Evolutionary conservation across 2,113 vertebrate species (phyloP).

Genomic region (Rhodinocichla rosea): DNA sequence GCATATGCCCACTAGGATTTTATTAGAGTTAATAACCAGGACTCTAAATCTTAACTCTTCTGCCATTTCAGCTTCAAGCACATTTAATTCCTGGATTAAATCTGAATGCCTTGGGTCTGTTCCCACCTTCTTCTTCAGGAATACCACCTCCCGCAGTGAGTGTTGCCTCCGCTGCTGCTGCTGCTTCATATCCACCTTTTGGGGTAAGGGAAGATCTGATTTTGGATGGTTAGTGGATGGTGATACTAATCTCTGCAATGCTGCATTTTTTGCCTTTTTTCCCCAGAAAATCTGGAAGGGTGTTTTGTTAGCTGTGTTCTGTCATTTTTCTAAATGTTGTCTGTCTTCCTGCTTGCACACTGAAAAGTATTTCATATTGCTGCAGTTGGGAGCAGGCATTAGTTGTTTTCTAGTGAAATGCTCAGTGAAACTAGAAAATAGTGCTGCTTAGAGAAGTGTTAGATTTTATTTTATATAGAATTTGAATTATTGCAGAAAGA

Average conservation of each 20-base stretch:
- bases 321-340: background rate
- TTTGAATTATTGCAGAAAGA: background rate
- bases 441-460: background rate
- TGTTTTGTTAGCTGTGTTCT: background rate
- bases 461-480: background rate
- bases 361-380: background rate
- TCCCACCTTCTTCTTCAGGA: conserved; percentile 87
- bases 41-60: conserved; percentile 40
- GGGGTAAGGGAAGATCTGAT: conserved; percentile 80
- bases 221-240: background rate
- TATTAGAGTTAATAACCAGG: background rate
- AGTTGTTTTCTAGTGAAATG: background rate
- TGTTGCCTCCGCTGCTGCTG: conserved; percentile 82
- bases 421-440: background rate
- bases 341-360: background rate
- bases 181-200: conserved; percentile 86
- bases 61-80: conserved; percentile 90
- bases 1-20: background rate
- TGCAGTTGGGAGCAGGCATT: background rate
- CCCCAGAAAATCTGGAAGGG: background rate
- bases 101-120: conserved; percentile 95
- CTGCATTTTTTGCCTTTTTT: background rate
- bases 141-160: conserved; percentile 88
- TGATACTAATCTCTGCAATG: background rate
- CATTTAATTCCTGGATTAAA: conserved; percentile 98